Evolutionary conservation across 2,113 vertebrate species (phyloP), one percentile per base, ranked within the genome.

Genomic region (Dipodomys spectabilis): DNA sequence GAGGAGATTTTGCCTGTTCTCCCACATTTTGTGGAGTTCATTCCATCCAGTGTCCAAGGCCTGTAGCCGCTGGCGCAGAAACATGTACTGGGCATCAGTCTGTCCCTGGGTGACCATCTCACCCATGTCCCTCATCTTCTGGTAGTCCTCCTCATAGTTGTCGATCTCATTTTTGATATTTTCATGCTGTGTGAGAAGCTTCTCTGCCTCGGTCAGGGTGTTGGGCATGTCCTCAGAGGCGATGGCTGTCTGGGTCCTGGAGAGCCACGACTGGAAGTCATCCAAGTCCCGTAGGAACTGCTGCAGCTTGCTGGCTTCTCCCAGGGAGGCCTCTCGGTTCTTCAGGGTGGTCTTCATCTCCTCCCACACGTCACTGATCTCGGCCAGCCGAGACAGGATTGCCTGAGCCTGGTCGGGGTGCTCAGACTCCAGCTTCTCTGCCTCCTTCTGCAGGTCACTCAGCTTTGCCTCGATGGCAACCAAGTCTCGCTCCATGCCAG

Each of bases 21-120:
- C 99, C 99, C 99, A 99, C 99, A 99, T 99, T 97, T 99, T 99
- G 98, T 99, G 99, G 45, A 99, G 99, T 97, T 99, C 99, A 1
- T 99, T 99, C 99, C 99, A 99, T 82, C 99, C 99, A 0, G 99
- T 99, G 97, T 99, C 99, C 69, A 99, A 98, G 69, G 99, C 99
- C 96, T 99, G 99, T 1, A 99, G 98, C 94, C 99, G 98, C 97
- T 99, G 99, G 12, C 99, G 98, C n/a, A 99, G 98, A 98, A 99
- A 99, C 99, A 99, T 99, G 98, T 99, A 99, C 98, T 99, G 99
- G 20, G 99, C 99, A 0, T 99, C 99, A 0, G 99, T 99, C 97
- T 99, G 99, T 0, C 99, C 99, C 96, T 99, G 99, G 1, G 99
- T 99, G 97, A 99, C 99, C 99, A 99, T 99, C 98, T 99, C 99